Conservation (phyloP, 1,140 invertebrate genomes). For the Cotesia vestalis region DNA sequence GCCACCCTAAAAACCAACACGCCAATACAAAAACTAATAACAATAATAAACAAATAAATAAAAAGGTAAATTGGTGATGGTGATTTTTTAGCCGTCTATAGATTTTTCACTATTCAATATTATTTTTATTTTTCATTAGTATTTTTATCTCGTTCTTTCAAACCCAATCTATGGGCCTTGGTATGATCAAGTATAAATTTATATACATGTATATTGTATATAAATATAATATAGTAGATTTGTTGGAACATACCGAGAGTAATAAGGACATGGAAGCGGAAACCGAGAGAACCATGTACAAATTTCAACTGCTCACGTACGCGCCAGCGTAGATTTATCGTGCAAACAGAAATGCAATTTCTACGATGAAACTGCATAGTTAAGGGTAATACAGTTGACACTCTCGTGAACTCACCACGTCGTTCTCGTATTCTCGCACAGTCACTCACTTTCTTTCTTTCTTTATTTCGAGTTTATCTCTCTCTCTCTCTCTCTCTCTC, state of each 20-base stretch:
- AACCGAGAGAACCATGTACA: slow-evolving; percentile 27
- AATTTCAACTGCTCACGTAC: slow-evolving; percentile 36
- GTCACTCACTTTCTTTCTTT: slow-evolving; percentile 7
- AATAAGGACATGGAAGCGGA: slow-evolving; percentile 18
- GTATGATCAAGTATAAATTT: not conserved
- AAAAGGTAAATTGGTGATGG: not conserved
- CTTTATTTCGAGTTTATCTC: too few relatives aligned
- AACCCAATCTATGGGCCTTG: slow-evolving; percentile 10
- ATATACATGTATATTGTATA: not conserved
- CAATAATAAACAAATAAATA: not conserved
- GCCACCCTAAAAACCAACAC: not conserved
- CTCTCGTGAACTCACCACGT: slow-evolving; percentile 12
- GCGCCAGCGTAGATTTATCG: slow-evolving; percentile 33
- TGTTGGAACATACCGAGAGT: slow-evolving; percentile 6
- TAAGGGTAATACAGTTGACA: slow-evolving; percentile 29
- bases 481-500: not conserved
- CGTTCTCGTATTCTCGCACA: slow-evolving; percentile 5
- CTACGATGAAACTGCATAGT: slow-evolving; percentile 38
- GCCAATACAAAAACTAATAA: not conserved
- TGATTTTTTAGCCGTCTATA: slow-evolving; percentile 5
- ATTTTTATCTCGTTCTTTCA: slow-evolving; percentile 21
- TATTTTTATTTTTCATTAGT: not conserved
- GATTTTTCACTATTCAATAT: not conserved
- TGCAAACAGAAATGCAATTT: slow-evolving; percentile 42
- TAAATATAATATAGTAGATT: not conserved